phyloP scores from a whole-genome alignment of 37 sponge, comb jelly and placozoan species.

The Ephydatia muelleri region DNA sequence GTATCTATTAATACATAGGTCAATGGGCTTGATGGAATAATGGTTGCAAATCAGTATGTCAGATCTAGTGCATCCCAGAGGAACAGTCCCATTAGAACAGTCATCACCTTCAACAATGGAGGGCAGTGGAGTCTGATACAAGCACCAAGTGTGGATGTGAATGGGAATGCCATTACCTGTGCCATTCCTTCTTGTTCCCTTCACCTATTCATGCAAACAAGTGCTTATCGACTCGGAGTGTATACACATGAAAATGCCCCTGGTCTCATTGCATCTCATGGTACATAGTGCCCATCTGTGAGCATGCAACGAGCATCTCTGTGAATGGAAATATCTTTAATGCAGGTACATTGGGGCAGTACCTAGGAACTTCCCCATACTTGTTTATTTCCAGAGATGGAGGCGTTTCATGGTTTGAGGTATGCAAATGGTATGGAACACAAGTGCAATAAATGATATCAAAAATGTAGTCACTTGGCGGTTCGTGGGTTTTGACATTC shows the following conservation, averaged over 20 bases:
- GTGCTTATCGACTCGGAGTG: conserved; percentile 70
- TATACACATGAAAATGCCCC: conserved; percentile 46
- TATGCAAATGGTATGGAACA: background rate
- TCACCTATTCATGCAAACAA: conserved; percentile 75
- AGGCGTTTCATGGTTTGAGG: conserved; percentile 55
- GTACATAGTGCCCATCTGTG: conserved; percentile 8
- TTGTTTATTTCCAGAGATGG: conserved; percentile 82
- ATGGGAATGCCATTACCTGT: conserved; percentile 9
- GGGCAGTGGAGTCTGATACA: conserved; percentile 65
- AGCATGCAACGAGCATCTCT: too few relatives aligned
- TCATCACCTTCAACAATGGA: conserved; percentile 75
- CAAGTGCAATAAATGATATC: too few relatives aligned
- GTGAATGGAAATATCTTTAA: too few relatives aligned
- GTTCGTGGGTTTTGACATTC: conserved; percentile 61
- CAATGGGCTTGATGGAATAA: conserved; percentile 65
- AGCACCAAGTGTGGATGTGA: conserved; percentile 55
- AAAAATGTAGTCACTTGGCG: conserved; percentile 55
- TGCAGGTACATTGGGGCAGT: conserved; percentile 46
- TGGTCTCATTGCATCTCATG: conserved; percentile 79
- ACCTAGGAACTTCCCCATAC: conserved; percentile 33
- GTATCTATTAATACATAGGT: conserved; percentile 35
- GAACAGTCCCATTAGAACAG: conserved; percentile 27
- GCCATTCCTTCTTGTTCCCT: conserved; percentile 76
- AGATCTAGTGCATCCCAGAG: background rate
- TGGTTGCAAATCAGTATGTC: conserved; percentile 73